These are phyloP conservation scores for Turnix velox DNA, from an alignment of 2,113 vertebrate genomes.

Conservation along the genomic window DNA sequence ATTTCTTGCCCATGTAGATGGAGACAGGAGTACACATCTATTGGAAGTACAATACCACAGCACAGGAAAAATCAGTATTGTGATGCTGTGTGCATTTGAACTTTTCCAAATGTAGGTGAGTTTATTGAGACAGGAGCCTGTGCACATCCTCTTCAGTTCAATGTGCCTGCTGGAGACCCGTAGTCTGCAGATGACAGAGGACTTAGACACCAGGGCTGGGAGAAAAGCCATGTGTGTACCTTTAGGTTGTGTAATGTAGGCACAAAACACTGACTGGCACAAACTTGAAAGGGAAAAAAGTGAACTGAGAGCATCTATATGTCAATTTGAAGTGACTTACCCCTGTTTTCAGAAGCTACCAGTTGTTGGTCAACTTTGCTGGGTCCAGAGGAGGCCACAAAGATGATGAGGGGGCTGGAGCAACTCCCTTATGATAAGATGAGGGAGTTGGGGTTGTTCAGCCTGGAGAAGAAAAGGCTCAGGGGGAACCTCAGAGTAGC, in stretches of 20 bases:
- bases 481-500: no score
- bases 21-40: background rate
- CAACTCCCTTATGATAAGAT: no score
- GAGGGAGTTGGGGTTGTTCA: no score
- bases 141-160: background rate
- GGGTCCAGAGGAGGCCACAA: no score
- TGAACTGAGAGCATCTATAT: background rate
- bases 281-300: background rate
- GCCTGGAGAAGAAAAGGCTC: no score
- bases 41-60: background rate
- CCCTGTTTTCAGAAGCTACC: background rate
- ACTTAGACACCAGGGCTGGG: background rate
- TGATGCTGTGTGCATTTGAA: background rate
- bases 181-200: background rate
- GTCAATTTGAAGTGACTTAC: background rate
- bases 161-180: background rate
- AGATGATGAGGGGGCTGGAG: no score
- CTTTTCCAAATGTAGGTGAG: background rate
- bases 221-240: background rate
- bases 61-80: background rate
- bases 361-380: background rate
- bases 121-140: background rate
- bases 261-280: background rate
- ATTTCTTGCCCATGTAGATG: background rate
- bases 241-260: background rate